phyloP scores from a whole-genome alignment of 2,797 vertebrate genomes.

The Artibeus lituratus region DNA sequence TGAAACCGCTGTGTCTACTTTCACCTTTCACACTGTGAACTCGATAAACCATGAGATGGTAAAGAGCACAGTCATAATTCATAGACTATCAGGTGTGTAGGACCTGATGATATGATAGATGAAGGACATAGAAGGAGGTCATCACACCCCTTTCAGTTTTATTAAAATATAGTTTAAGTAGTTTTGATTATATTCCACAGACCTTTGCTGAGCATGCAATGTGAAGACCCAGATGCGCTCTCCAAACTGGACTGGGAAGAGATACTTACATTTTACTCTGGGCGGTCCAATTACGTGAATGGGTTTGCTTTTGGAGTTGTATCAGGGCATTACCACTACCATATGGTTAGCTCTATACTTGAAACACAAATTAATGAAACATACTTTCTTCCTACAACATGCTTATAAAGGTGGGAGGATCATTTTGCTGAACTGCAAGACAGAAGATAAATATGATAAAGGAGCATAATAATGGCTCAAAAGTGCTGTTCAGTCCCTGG shows the following conservation, averaged over 20 bases:
- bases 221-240: neutral
- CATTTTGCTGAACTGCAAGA: constrained; percentile 26
- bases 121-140: neutral
- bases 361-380: constrained; percentile 1
- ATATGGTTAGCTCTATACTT: neutral
- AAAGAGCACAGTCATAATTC: constrained; percentile 1
- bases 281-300: neutral
- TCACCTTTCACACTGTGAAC: neutral
- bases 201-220: neutral
- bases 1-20: neutral
- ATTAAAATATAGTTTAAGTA: constrained; percentile 19
- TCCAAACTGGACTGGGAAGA: neutral
- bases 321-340: neutral
- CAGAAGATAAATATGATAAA: constrained; percentile 36
- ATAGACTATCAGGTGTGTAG: neutral
- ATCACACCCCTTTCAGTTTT: constrained; percentile 15
- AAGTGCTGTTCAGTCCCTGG: constrained; percentile 27
- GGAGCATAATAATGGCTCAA: neutral
- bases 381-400: neutral
- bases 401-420: constrained; percentile 22
- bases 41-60: neutral
- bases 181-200: constrained; percentile 18
- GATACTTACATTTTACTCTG: neutral
- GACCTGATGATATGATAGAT: neutral
- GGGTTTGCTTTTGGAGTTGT: neutral